Conservation (phyloP, 2,113 vertebrate genomes). For the Pionites leucogaster region DNA sequence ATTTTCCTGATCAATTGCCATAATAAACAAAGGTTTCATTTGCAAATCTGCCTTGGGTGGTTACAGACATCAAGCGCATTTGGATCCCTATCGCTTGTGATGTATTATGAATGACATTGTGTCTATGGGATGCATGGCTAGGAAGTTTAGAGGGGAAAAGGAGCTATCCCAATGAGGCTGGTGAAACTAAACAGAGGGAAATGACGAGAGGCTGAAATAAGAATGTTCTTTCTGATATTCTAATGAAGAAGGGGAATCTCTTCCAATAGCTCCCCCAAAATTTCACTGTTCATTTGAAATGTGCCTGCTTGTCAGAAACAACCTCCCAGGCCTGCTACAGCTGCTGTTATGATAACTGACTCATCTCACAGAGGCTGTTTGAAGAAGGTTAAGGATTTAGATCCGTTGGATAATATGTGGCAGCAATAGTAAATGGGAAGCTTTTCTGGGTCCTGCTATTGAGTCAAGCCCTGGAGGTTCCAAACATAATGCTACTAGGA, state of each 20-base stretch:
- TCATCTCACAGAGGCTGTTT: conserved; percentile 4
- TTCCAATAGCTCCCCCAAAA: background rate
- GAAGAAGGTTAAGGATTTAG: background rate
- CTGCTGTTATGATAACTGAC: background rate
- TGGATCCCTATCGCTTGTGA: background rate
- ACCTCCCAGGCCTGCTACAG: conserved; percentile 24
- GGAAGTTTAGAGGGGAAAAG: background rate
- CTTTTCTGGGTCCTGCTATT: background rate
- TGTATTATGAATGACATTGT: background rate
- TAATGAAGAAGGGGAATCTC: conserved; percentile 25
- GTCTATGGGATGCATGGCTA: background rate
- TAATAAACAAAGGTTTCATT: conserved; percentile 15
- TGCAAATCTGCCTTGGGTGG: background rate
- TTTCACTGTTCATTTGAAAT: conserved; percentile 54
- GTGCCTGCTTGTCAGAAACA: conserved; percentile 41
- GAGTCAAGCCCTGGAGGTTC: background rate
- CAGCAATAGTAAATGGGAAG: background rate
- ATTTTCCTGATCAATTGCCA: conserved; percentile 10
- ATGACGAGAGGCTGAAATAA: conserved; percentile 40
- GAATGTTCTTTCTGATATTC: conserved; percentile 43
- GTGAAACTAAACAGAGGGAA: background rate
- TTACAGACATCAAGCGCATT: background rate
- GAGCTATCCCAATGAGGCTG: background rate
- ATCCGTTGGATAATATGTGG: background rate
- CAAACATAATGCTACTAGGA: background rate